These are phyloP conservation scores for Bovichtus diacanthus DNA, from an alignment of 2,797 vertebrate genomes.

Conservation along the genomic window DNA sequence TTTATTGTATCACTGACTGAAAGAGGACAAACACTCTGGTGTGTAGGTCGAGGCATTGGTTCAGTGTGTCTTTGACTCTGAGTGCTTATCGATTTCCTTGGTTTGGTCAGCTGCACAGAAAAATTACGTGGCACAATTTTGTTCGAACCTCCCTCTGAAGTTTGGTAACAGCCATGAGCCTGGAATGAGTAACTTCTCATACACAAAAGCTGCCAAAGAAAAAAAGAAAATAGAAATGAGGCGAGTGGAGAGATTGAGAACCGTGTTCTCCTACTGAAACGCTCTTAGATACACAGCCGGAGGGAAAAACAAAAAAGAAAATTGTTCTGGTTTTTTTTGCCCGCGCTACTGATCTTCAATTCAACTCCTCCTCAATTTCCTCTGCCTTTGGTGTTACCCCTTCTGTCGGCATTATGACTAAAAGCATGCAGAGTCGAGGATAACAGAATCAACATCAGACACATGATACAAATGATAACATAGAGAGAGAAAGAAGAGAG, in stretches of 20 bases:
- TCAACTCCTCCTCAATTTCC: slow-evolving; percentile 56
- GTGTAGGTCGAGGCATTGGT: slow-evolving; percentile 16
- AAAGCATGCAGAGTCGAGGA: slow-evolving; percentile 54
- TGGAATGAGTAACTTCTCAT: slow-evolving; percentile 12
- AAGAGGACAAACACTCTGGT: background rate
- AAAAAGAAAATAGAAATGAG: slow-evolving; percentile 40
- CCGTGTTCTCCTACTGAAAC: slow-evolving; percentile 47
- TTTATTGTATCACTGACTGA: background rate
- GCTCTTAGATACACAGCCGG: slow-evolving; percentile 50
- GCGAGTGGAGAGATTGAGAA: slow-evolving; percentile 22
- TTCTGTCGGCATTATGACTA: slow-evolving; percentile 43
- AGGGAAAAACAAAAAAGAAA: slow-evolving; percentile 21
- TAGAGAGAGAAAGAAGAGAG: slow-evolving; percentile 23
- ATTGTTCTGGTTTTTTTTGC: background rate
- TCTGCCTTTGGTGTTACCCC: slow-evolving; percentile 47
- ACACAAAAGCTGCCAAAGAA: slow-evolving; percentile 22
- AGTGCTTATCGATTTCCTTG: slow-evolving; percentile 42
- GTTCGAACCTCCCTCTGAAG: slow-evolving; percentile 11
- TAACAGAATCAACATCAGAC: slow-evolving; percentile 64
- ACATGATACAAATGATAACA: slow-evolving; percentile 48
- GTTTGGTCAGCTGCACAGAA: slow-evolving; percentile 34
- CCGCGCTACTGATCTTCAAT: slow-evolving; percentile 47
- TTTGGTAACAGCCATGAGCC: slow-evolving; percentile 25
- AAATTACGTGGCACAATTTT: slow-evolving; percentile 31
- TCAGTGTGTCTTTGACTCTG: slow-evolving; percentile 27